Evolutionary conservation across 1,140 invertebrate species (phyloP), one percentile per base, ranked within the genome.

Genomic region (Rhagoletis pomonella): DNA sequence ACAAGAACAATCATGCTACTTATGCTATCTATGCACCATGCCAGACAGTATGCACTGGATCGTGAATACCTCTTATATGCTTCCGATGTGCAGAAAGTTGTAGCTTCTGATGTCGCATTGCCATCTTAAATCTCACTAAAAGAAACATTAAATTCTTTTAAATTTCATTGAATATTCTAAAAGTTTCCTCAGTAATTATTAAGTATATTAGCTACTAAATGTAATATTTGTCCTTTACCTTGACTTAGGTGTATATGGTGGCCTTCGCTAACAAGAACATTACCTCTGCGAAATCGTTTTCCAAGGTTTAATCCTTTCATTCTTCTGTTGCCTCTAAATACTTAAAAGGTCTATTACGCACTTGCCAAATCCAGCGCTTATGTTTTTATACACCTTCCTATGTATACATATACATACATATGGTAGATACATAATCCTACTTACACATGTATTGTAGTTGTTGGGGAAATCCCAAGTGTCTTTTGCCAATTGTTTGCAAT

Each of bases 391-490:
- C 58, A 59, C 6, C 6, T 1, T 7, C 58, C 6, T 59, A 59
- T 7, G 12, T 59, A 12, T 59, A 12, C 12, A 59, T 59, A 59
- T 64, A 64, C 17, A 17, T 64, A 47, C 44, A 50, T 77, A 47
- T 44, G 14, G 0, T 29, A 29, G 29, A 29, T 29, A 29, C 29
- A 29, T 29, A 29, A 29, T 29, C 29, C 29, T 29, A 29, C 29
- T 29, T 29, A 29, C 29, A 29, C 29, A 29, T 29, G 29, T 77
- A 29, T n/a, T 44, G 44, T 14, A 77, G 42, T 50, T 77, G 69
- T 50, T 77, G 69, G 69, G 69, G 14, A 77, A 77, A 17, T 77
- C 42, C 69, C 69, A 44, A 12, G 65, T 12, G 65, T 42, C 65
- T 50, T 17, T 77, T n/a, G 39, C 7, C 19, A 10, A n/a, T 17